Evolutionary conservation across 2,113 vertebrate species (phyloP), one percentile per base, ranked within the genome.

Genomic region (Tamias sibiricus): DNA sequence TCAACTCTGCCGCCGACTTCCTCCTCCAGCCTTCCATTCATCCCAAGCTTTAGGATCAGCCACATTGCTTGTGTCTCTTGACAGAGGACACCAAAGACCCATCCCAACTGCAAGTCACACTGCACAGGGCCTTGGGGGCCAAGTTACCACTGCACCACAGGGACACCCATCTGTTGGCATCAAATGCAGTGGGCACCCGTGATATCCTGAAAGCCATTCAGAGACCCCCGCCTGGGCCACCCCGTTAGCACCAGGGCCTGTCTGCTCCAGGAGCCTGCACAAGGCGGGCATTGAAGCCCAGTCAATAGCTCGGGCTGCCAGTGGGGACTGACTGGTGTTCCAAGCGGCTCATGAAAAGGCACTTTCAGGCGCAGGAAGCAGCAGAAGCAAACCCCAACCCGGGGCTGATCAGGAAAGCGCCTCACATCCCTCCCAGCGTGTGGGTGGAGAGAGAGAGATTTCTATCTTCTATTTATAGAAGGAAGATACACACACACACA

Each of bases 381-480:
- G 80, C 74, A 90, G 79, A 72, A 49, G 69, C 74, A 69, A 85
- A 49, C 42, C 71, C 77, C 86, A 72, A 72, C 54, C 69, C 4
- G 26, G 62, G 47, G 17, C 79, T 76, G 57, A 86, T 64, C 79
- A 89, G 91, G 47, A 76, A 59, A 90, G 47, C 0, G 3, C 71
- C 95, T 97, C 83, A 62, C 81, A 92, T 75, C 57, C 52, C n/a
- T 91, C 95, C 62, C 57, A 24, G 97, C 44, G 17, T 37, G 85
- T 28, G 83, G 66, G 30, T 54, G 28, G 44, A 87, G 3, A 96
- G 1, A 77, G n/a, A 91, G 81, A 95, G 92, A 90, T 40, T 47
- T 88, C 94, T 96, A 54, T 97, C 92, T 96, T 95, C 96, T 96
- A 95, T 89, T 96, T 96, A 97, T 84, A 97, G 96, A 85, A 49